Percentiles rank a stretch among this genome's conserved stretches.
These are phyloP conservation scores for Brienomyrus brachyistius DNA, from an alignment of 2,113 vertebrate genomes.

Conservation along the genomic window DNA sequence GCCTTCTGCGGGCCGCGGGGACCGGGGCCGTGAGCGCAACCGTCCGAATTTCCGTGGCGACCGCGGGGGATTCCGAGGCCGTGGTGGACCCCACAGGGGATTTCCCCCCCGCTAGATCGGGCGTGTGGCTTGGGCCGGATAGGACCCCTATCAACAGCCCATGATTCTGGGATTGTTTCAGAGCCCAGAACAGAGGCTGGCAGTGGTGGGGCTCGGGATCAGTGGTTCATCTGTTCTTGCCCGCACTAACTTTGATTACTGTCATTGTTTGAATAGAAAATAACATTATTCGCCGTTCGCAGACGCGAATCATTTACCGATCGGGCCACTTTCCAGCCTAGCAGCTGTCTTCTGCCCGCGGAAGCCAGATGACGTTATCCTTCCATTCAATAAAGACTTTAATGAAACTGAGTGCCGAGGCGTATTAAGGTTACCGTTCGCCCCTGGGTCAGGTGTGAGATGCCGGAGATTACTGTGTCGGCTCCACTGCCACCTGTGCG, in stretches of 20 bases:
- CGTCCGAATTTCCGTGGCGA: conserved; percentile 89
- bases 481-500: neutral
- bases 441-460: neutral
- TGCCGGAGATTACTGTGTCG: neutral
- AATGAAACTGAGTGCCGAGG: neutral
- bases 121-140: neutral
- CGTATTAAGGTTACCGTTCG: neutral
- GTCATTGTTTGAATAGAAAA: neutral
- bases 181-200: neutral
- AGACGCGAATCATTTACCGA: neutral
- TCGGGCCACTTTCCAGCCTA: neutral
- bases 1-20: conserved; percentile 75
- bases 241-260: neutral
- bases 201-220: neutral
- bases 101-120: conserved; percentile 74
- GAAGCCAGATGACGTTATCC: neutral
- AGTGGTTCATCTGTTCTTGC: neutral
- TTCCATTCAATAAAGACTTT: neutral
- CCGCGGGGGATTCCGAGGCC: conserved; percentile 82
- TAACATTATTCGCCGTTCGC: neutral
- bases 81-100: conserved; percentile 83
- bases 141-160: neutral
- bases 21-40: conserved; percentile 85
- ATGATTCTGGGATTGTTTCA: neutral
- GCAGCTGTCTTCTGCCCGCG: neutral